Base-by-base conservation (phyloP, 2,113 vertebrate genomes). In the Neomonachus schauinslandi region DNA sequence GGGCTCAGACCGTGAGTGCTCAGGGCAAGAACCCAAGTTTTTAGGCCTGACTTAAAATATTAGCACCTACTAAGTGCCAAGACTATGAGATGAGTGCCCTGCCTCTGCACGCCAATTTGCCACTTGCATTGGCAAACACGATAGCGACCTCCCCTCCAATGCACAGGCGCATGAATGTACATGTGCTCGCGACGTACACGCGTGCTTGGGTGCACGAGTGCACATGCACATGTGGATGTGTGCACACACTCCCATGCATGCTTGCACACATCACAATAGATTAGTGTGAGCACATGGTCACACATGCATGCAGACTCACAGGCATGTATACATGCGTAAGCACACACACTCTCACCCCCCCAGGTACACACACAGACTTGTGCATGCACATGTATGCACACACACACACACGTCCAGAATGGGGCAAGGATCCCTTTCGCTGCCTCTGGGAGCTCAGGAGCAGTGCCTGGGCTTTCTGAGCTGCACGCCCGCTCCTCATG, bases 371-470 rank as follows among this genome's bases (percentile, higher is more conserved):
- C 21, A 22, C 7, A 63, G 31, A 61, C 53, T 59, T 15, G 49
- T 2, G 0, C 7, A 7, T 1, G 1, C 51, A 36, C 4, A 69
- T 18, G n/a, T 3, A 24, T 4, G 61, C 1, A 26, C 14, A 36
- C 1, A 19, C 7, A 19, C 7, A 28, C 24, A 65, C 39, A 72
- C 42, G 24, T 42, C 33, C 33, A 16, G 84, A 28, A n/a, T 7
- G 26, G 31, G 31, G 13, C 21, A 14, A 42, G 39, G 24, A 18
- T 63, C 55, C 71, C 83, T 18, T 55, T 55, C 12, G 4, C 49
- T 65, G 42, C 31, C n/a, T 69, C 57, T 33, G 51, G n/a, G 88
- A 24, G 57, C 39, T 57, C 57, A 4, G 14, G 2, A 33, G 57
- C 18, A n/a, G 8, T 7, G 22, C 33, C 79, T 11, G 19, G 71